Evolutionary conservation across 1,140 invertebrate genomes (phyloP), one percentile per base, ranked within the genome.

Genomic region (Tetraneura akinire): DNA sequence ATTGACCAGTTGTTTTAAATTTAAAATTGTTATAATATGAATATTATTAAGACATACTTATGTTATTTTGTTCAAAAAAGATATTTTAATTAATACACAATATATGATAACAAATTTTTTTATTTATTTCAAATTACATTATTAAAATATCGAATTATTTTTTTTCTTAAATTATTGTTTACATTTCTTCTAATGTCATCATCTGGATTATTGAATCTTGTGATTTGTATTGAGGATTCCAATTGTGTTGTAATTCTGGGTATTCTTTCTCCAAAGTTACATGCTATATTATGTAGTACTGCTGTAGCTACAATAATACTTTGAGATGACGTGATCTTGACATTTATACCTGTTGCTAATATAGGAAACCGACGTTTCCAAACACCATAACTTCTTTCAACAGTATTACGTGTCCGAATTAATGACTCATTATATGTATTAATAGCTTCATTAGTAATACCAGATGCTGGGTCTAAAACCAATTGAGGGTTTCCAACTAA

Each of bases 381-480:
- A 2, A 85, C 81, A 0, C 85, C 86, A 83, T 84, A 85, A 8
- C 32, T 37, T 8, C 32, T 37, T 37, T 37, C 32, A 37, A 16
- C 78, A 16, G 82, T 71, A 83, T 86, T 86, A 55, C 86, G 64
- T 13, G 86, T 87, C 68, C 83, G 82, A 14, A 85, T 85, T 66
- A 53, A 29, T 11, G 81, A 74, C 16, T 80, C 78, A n/a, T 84
- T 84, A 53, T 82, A 84, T 42, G 73, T 26, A 16, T 57, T 8
- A 71, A 82, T 51, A 23, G 37, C 80, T 16, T 18, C 78, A 14
- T 14, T 23, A 10, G 71, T 26, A 10, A 37, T 37, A 37, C 16
- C 16, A 32, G 29, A 32, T 13, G 62, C 5, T 64, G 16, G 18
- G n/a, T 53, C 51, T n/a, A 53, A n/a, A 16, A 53, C 18, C n/a